phyloP scores from a whole-genome alignment of 2,113 vertebrate species.

The Zosterops lateralis region DNA sequence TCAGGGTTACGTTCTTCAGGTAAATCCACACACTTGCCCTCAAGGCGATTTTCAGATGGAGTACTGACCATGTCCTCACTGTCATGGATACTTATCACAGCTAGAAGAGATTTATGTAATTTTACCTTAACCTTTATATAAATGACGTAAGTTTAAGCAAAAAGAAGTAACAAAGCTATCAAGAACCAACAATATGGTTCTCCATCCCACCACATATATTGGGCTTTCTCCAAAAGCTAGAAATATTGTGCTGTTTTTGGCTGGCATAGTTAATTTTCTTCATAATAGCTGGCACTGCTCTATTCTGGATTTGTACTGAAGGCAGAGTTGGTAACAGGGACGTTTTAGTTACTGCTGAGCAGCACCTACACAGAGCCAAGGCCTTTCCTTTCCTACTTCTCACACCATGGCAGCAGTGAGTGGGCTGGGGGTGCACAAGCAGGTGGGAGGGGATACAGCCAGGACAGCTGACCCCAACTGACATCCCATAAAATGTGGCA shows the following conservation, averaged over 20 bases:
- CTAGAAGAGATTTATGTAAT: conserved; percentile 61
- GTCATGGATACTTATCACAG: conserved; percentile 75
- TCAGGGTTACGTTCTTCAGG: conserved; percentile 71
- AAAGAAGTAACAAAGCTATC: neutral
- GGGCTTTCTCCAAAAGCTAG: neutral
- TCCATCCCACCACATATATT: neutral
- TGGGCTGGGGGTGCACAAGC: neutral
- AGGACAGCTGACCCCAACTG: neutral
- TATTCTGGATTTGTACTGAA: neutral
- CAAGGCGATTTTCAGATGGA: conserved; percentile 63
- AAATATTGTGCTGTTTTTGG: neutral
- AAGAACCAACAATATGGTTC: neutral
- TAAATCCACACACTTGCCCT: conserved; percentile 42
- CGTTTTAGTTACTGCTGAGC: neutral
- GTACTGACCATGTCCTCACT: conserved; percentile 73
- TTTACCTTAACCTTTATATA: neutral
- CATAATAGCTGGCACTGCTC: neutral
- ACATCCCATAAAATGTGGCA: neutral
- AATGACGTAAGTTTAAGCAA: neutral
- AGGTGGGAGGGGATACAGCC: neutral
- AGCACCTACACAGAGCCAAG: neutral
- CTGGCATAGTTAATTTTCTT: neutral
- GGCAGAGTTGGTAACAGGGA: neutral
- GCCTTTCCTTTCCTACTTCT: neutral
- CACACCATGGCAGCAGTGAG: too few relatives aligned